Evolutionary conservation across 2,113 vertebrate species (phyloP).

Genomic region (Clarias batrachus): DNA sequence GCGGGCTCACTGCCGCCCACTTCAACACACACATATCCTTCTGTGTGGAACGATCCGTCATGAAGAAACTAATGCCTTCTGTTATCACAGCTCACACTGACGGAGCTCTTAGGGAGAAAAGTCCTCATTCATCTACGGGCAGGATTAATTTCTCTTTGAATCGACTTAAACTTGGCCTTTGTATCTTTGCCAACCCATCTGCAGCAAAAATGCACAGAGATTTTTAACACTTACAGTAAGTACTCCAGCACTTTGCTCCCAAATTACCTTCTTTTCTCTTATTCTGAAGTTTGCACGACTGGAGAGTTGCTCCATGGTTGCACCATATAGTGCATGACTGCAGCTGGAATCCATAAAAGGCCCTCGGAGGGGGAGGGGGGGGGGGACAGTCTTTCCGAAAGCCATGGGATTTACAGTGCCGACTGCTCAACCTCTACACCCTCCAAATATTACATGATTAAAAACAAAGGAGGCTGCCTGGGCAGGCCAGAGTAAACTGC

Average conservation of each 20-base stretch:
- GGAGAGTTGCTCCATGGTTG: constrained; percentile 42
- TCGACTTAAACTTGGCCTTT: constrained; percentile 6
- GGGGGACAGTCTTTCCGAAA: constrained; percentile 57
- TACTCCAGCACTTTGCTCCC: background rate
- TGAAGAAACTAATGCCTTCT: constrained; percentile 8
- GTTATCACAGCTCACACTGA: background rate
- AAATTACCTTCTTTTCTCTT: background rate
- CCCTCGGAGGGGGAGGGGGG: constrained; percentile 41
- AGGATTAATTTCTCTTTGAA: background rate
- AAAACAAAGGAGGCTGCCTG: constrained; percentile 63
- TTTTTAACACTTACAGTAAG: background rate
- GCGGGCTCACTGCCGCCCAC: background rate
- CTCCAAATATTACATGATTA: constrained; percentile 71
- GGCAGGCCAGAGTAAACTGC: constrained; percentile 62
- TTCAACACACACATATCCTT: background rate
- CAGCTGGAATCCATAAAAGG: constrained; percentile 70
- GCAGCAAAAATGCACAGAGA: background rate
- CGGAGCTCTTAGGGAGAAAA: background rate
- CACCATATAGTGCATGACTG: constrained; percentile 52
- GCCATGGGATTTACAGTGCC: constrained; percentile 58
- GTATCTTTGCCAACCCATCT: background rate
- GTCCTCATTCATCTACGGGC: background rate
- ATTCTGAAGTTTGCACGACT: constrained; percentile 12
- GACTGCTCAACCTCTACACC: constrained; percentile 62
- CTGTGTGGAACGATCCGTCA: background rate